A percentile compares a stretch with the other conserved stretches of the same genome.
These are phyloP conservation scores for Galeruca laticollis DNA, from an alignment of 2,888 invertebrate species.

Conservation along the genomic window DNA sequence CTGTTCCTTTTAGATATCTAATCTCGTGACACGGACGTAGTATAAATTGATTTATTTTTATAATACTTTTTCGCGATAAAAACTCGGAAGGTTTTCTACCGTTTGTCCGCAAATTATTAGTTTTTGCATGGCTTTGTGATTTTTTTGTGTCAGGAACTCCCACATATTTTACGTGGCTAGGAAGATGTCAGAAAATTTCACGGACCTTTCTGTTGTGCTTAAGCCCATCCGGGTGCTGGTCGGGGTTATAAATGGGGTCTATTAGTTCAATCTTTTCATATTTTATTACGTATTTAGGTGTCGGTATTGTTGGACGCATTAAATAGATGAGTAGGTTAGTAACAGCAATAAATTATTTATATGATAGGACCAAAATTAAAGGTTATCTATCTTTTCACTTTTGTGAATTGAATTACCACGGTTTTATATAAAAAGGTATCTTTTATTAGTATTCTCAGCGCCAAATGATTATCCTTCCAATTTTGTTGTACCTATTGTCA, in stretches of 20 bases:
- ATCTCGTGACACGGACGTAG: slow-evolving; percentile 32
- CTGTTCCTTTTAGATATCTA: slow-evolving; percentile 37
- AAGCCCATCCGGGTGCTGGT: slow-evolving; percentile 45
- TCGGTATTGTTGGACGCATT: background rate
- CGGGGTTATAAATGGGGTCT: slow-evolving; percentile 29
- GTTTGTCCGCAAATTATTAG: slow-evolving; percentile 20
- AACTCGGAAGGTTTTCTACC: slow-evolving; percentile 4
- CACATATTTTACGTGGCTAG: slow-evolving; percentile 51
- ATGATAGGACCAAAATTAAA: background rate
- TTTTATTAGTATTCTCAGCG: too few species aligned
- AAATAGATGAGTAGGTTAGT: background rate
- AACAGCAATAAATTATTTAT: background rate
- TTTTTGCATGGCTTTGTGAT: slow-evolving; percentile 22
- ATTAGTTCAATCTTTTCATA: slow-evolving; percentile 35
- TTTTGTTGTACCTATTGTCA: too few species aligned
- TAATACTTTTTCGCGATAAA: slow-evolving; percentile 36
- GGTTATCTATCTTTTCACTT: background rate
- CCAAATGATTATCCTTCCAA: too few species aligned
- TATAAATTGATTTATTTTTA: slow-evolving; percentile 42
- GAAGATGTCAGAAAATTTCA: slow-evolving; percentile 52
- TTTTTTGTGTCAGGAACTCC: slow-evolving; percentile 46
- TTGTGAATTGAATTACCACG: too few species aligned
- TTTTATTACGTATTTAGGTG: slow-evolving; percentile 8
- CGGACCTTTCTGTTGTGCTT: slow-evolving; percentile 50
- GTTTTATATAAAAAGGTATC: too few species aligned